A percentile compares a stretch with the other conserved stretches of the same genome.
Evolutionary conservation across 1,140 invertebrate genomes (phyloP).

Genomic region (Dendrolimus punctatus): DNA sequence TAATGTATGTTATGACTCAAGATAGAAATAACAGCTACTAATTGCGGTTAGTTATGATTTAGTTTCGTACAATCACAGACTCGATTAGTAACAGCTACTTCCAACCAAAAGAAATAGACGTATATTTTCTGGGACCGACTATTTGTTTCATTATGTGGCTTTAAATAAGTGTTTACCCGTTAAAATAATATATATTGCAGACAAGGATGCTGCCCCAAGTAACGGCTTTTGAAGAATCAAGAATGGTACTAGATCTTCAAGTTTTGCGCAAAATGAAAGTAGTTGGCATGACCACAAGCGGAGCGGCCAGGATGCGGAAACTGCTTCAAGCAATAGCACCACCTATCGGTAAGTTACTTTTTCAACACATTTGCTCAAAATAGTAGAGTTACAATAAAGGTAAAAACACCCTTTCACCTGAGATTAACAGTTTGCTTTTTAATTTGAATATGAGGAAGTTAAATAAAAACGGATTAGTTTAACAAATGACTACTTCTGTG

Average conservation of each 20-base stretch:
- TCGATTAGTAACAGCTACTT: background rate
- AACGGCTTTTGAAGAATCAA: conserved; percentile 36
- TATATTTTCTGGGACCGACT: no score
- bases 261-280: conserved; percentile 60
- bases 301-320: conserved; percentile 79
- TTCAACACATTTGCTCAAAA: no score
- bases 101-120: no score
- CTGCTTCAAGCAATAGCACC: conserved; percentile 75
- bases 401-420: no score
- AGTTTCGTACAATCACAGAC: background rate
- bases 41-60: background rate
- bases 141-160: no score
- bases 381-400: no score
- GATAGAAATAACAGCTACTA: no score
- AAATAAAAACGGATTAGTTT: no score
- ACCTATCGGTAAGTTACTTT: conserved; percentile 69
- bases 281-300: conserved; percentile 85
- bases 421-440: no score
- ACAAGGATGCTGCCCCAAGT: conserved; percentile 3
- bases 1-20: background rate
- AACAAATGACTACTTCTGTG: no score
- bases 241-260: conserved; percentile 41
- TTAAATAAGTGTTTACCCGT: background rate
- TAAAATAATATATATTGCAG: conserved; percentile 2
- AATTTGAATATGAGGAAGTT: no score